These are phyloP conservation scores for Parasteatoda lunata DNA, from an alignment of 2,888 invertebrate genomes.

Conservation along the genomic window DNA sequence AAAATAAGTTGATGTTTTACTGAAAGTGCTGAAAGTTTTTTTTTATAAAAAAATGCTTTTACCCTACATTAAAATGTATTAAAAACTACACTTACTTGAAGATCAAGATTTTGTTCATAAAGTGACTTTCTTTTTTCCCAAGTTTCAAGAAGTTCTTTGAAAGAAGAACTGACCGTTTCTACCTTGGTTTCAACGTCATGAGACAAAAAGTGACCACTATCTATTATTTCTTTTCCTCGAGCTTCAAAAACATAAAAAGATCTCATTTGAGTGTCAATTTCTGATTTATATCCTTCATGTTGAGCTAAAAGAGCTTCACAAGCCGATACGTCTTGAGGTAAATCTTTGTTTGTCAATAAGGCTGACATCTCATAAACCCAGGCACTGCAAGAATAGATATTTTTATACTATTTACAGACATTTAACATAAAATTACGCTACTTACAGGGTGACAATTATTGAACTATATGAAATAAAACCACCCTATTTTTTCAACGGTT, in stretches of 20 bases:
- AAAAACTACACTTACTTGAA: conserved; percentile 77
- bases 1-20: no score
- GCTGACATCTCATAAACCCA: conserved; percentile 98
- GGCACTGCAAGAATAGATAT: conserved; percentile 78
- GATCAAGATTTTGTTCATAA: conserved; percentile 94
- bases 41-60: no score
- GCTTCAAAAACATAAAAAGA: conserved; percentile 86
- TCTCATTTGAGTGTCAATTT: conserved; percentile 88
- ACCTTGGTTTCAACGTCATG: conserved; percentile 91
- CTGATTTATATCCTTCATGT: conserved; percentile 89
- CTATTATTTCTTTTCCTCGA: conserved; percentile 85
- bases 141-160: conserved; percentile 80
- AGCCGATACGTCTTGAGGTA: conserved; percentile 89
- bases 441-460: no score
- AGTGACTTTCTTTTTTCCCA: conserved; percentile 85
- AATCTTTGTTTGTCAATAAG: conserved; percentile 91
- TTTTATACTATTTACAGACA: no score
- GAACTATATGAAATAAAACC: no score
- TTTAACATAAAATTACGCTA: no score
- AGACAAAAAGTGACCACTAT: conserved; percentile 87
- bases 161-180: conserved; percentile 77
- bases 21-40: no score
- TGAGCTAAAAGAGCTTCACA: conserved; percentile 89
- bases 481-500: no score
- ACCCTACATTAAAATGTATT: neutral